Conservation (phyloP, 1,140 invertebrate genomes). For the Drosophila arizonae region DNA sequence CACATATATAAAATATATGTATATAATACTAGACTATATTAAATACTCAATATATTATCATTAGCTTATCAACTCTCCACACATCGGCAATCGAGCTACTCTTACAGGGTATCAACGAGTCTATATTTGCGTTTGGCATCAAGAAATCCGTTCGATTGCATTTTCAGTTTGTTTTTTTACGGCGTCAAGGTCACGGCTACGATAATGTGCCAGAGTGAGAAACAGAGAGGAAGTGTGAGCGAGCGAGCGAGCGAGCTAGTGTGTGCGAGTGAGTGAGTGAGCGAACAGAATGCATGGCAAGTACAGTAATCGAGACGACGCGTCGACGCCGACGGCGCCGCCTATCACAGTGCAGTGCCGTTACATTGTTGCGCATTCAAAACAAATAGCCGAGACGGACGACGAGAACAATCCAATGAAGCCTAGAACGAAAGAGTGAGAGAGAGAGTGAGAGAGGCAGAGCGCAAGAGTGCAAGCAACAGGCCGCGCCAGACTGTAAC, state of each 20-base stretch:
- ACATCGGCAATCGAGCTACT: not conserved
- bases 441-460: constrained; percentile 9
- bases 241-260: not conserved
- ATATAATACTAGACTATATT: no score
- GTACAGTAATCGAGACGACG: constrained; percentile 42
- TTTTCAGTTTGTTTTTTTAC: constrained; percentile 51
- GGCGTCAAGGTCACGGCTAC: constrained; percentile 53
- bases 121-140: not conserved
- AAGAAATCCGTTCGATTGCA: constrained; percentile 51
- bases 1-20: no score
- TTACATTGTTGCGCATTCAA: constrained; percentile 57
- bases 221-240: not conserved
- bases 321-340: constrained; percentile 6
- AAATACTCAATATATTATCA: no score
- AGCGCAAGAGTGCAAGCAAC: not conserved
- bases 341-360: constrained; percentile 13
- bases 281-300: constrained; percentile 24
- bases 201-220: constrained; percentile 30
- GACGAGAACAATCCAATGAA: constrained; percentile 21
- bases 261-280: not conserved
- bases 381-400: constrained; percentile 38
- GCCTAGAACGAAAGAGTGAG: not conserved
- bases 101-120: constrained; percentile 9
- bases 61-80: not conserved
- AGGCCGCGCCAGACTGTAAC: not conserved